phyloP scores from a whole-genome alignment of 2,888 invertebrate genomes.

The Spialia ferax region DNA sequence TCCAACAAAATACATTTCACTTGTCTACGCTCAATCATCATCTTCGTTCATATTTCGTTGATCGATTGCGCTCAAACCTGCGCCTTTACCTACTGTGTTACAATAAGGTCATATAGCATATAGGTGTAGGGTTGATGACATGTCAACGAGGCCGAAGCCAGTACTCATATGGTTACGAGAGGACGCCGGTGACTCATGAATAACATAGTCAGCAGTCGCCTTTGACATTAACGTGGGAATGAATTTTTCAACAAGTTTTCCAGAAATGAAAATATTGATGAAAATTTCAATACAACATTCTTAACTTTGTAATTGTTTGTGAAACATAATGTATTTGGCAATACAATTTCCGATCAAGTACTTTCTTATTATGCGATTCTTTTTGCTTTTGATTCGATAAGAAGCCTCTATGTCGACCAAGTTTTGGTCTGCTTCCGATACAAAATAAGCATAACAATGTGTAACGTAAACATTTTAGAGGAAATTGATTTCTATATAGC shows the following conservation, averaged over 20 bases:
- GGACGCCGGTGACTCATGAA: slow-evolving; percentile 20
- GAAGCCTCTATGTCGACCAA: background rate
- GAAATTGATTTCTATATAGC: too few species aligned
- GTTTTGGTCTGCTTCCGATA: too few species aligned
- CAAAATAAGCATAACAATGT: too few species aligned
- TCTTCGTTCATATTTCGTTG: background rate
- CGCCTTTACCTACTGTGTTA: slow-evolving; percentile 2
- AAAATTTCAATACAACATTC: slow-evolving; percentile 11
- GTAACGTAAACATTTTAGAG: too few species aligned
- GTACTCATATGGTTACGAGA: slow-evolving; percentile 9
- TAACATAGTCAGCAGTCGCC: slow-evolving; percentile 29
- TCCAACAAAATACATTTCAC: too few species aligned
- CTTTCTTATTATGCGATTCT: background rate
- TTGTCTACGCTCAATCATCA: too few species aligned
- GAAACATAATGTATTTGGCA: background rate
- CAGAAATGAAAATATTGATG: slow-evolving; percentile 19
- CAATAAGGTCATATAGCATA: slow-evolving; percentile 25
- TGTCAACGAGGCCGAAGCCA: slow-evolving; percentile 32
- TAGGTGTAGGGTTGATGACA: slow-evolving; percentile 35
- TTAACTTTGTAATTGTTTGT: background rate
- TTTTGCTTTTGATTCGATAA: background rate
- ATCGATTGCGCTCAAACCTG: background rate
- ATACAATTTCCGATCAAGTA: background rate
- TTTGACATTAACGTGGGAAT: slow-evolving; percentile 23
- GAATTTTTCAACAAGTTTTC: slow-evolving; percentile 20